Conservation (phyloP, 2,888 invertebrate genomes). For the Erebia epiphron region DNA sequence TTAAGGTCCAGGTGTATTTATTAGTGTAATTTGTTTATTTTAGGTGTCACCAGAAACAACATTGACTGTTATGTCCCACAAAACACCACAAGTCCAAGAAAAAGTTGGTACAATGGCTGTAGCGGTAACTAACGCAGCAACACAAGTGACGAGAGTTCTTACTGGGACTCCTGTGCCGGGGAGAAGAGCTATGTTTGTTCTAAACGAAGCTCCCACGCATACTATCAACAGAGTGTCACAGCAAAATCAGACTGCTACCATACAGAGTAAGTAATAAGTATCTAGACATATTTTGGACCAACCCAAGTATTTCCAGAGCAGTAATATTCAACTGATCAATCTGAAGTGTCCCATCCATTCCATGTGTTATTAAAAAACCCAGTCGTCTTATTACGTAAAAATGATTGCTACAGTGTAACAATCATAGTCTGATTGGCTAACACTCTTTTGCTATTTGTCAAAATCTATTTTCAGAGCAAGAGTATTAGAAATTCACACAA, state of each 20-base stretch:
- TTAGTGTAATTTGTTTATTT: conserved; percentile 37
- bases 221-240: conserved; percentile 72
- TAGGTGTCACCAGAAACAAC: conserved; percentile 80
- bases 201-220: conserved; percentile 72
- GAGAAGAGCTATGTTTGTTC: conserved; percentile 76
- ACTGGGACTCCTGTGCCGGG: conserved; percentile 65
- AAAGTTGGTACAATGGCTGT: conserved; percentile 74
- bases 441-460: too few relatives aligned
- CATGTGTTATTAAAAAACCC: too few relatives aligned
- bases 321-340: background rate
- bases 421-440: too few relatives aligned
- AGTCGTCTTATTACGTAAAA: too few relatives aligned
- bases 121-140: conserved; percentile 68
- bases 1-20: too few relatives aligned
- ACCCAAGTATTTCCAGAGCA: background rate
- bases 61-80: conserved; percentile 78
- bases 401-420: too few relatives aligned
- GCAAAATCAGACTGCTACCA: conserved; percentile 77
- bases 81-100: conserved; percentile 78
- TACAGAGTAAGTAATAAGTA: conserved; percentile 77
- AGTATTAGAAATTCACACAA: too few relatives aligned
- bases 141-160: conserved; percentile 73
- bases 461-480: too few relatives aligned
- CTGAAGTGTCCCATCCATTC: background rate
- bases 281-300: background rate